Evolutionary conservation across 2,888 invertebrate species (phyloP).

Genomic region (Polydrusus cervinus): DNA sequence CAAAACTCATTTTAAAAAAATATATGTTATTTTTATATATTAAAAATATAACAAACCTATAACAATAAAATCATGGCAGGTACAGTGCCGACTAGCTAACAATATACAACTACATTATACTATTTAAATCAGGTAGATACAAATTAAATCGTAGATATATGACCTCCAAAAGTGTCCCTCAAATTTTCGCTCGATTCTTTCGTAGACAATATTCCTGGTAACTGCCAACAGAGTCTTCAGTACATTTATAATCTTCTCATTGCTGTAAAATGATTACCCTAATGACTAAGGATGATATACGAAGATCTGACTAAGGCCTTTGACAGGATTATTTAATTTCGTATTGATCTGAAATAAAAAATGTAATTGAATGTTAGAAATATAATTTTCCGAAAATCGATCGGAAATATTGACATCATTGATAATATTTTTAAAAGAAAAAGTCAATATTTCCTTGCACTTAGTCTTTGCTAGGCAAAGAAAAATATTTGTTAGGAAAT

Average conservation of each 20-base stretch:
- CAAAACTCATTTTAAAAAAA: too few species aligned
- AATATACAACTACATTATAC: slow-evolving; percentile 8
- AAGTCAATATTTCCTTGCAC: too few species aligned
- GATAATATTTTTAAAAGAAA: too few species aligned
- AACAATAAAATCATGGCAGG: slow-evolving; percentile 12
- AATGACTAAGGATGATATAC: slow-evolving; percentile 33
- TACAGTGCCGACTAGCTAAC: slow-evolving; percentile 25
- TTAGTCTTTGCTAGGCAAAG: too few species aligned
- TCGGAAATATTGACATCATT: too few species aligned
- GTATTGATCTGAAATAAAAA: slow-evolving; percentile 6
- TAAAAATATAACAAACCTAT: slow-evolving; percentile 2
- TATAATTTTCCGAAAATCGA: background rate
- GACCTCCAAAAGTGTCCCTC: slow-evolving; percentile 29
- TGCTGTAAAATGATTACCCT: slow-evolving; percentile 28
- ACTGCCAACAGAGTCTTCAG: slow-evolving; percentile 16
- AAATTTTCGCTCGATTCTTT: background rate
- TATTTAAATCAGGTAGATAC: slow-evolving; percentile 8
- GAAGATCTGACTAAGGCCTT: slow-evolving; percentile 34
- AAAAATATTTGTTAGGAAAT: too few species aligned
- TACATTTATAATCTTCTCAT: slow-evolving; percentile 30
- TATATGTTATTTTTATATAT: too few species aligned
- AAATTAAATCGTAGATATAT: slow-evolving; percentile 15
- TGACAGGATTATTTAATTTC: background rate
- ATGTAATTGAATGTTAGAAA: background rate
- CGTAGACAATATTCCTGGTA: slow-evolving; percentile 8